These are phyloP conservation scores for Zaprionus obscuricornis DNA, from an alignment of 2,888 invertebrate species.

Conservation along the genomic window DNA sequence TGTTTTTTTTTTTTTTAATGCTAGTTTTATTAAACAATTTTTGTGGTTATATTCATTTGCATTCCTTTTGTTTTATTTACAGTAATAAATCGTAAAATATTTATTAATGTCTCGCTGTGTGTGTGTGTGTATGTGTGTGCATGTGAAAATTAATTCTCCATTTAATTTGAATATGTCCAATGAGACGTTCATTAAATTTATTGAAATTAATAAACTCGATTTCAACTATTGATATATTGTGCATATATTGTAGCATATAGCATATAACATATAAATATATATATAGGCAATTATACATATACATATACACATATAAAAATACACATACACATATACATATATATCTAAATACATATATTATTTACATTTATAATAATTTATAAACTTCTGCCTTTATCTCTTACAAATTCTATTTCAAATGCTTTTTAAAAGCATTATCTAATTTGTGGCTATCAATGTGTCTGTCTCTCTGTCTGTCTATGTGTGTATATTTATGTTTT, in stretches of 20 bases:
- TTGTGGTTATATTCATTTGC: constrained; percentile 12
- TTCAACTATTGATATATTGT: constrained; percentile 20
- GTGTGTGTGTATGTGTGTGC: too few relatives aligned
- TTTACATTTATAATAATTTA: too few relatives aligned
- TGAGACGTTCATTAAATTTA: constrained; percentile 11
- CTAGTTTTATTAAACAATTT: constrained; percentile 28
- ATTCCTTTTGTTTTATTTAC: background rate
- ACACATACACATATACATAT: too few relatives aligned
- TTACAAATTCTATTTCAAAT: too few relatives aligned
- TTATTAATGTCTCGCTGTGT: too few relatives aligned
- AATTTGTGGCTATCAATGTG: constrained; percentile 1
- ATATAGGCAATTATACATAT: background rate
- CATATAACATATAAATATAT: background rate
- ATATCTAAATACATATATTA: too few relatives aligned
- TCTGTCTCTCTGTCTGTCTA: background rate
- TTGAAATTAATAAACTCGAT: constrained; percentile 22
- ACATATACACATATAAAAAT: background rate
- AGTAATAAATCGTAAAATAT: constrained; percentile 17
- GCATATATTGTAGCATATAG: too few relatives aligned
- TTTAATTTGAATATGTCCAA: too few relatives aligned
- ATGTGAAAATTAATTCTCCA: too few relatives aligned
- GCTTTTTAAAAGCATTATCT: too few relatives aligned
- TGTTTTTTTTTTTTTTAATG: too few relatives aligned
- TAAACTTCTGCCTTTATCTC: too few relatives aligned
- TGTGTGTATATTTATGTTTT: background rate